These are phyloP conservation scores for Fragum fragum DNA, from an alignment of 2,888 invertebrate species.

Conservation along the genomic window DNA sequence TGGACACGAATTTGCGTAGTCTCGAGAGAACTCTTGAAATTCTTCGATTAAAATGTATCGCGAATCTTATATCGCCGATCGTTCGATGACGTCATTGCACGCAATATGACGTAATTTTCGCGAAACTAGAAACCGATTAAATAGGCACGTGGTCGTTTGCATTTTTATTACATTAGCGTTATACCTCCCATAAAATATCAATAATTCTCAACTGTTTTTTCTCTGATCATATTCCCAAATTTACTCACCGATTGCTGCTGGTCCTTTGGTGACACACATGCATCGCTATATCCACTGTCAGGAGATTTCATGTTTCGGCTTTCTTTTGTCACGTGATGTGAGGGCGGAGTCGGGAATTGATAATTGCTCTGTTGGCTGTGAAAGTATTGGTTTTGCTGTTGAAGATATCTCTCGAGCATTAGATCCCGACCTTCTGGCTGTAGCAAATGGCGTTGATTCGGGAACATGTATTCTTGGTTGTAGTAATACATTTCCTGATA, in stretches of 20 bases:
- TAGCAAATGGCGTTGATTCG: background rate
- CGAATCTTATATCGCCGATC: no score
- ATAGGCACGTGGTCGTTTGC: no score
- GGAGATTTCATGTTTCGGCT: slow-evolving; percentile 80
- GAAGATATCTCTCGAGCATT: slow-evolving; percentile 75
- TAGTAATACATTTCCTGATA: slow-evolving; percentile 36
- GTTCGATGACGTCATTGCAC: no score
- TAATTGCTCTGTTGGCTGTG: slow-evolving; percentile 59
- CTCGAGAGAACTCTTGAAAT: no score
- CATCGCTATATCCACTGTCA: slow-evolving; percentile 83
- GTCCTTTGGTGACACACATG: slow-evolving; percentile 69
- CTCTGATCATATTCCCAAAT: no score
- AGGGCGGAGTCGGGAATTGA: slow-evolving; percentile 22
- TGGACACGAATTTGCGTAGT: no score
- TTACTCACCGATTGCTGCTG: slow-evolving; percentile 35
- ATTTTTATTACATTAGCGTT: no score
- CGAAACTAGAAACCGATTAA: no score
- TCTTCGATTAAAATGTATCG: no score
- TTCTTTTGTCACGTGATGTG: slow-evolving; percentile 47
- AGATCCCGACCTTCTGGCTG: slow-evolving; percentile 45
- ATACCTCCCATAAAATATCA: no score
- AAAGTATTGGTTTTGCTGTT: slow-evolving; percentile 71
- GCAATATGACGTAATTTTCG: no score
- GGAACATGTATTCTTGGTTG: slow-evolving; percentile 19
- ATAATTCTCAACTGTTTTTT: no score